Percentiles rank a stretch among this genome's conserved stretches.
Conservation (phyloP, 2,797 vertebrate species). For the Serranus cabrilla region DNA sequence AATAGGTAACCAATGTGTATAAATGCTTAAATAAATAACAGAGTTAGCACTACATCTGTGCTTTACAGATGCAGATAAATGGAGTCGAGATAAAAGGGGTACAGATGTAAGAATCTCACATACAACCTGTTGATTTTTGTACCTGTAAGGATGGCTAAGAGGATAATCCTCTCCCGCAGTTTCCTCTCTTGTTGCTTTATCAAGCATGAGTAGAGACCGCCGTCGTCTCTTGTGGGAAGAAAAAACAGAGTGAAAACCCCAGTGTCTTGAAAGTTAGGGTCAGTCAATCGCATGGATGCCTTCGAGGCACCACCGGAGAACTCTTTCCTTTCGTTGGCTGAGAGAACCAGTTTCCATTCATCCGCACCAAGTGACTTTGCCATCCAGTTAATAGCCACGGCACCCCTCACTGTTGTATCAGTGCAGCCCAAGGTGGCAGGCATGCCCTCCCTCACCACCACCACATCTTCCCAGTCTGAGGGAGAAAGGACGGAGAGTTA, state of each 20-base stretch:
- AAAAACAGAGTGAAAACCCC: slow-evolving; percentile 80
- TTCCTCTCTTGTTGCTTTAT: slow-evolving; percentile 57
- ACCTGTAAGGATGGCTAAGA: slow-evolving; percentile 83
- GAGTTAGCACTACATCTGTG: not conserved
- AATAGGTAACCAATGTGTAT: not conserved
- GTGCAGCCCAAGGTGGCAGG: slow-evolving; percentile 74
- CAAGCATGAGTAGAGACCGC: slow-evolving; percentile 79
- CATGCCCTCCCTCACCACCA: slow-evolving; percentile 66
- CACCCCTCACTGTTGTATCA: slow-evolving; percentile 36
- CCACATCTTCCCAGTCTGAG: slow-evolving; percentile 76
- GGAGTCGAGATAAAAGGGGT: not conserved
- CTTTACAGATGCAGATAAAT: not conserved
- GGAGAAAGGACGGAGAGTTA: slow-evolving; percentile 10
- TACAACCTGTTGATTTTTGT: slow-evolving; percentile 22
- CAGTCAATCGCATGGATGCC: slow-evolving; percentile 60
- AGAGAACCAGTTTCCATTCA: slow-evolving; percentile 75
- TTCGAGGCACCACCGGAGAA: slow-evolving; percentile 52
- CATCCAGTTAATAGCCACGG: slow-evolving; percentile 75
- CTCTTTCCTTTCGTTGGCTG: slow-evolving; percentile 55
- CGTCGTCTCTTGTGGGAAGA: slow-evolving; percentile 58
- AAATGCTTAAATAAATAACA: not conserved
- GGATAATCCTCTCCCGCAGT: slow-evolving; percentile 68
- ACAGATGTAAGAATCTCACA: slow-evolving; percentile 1
- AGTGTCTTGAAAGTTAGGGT: slow-evolving; percentile 68
- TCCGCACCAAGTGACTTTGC: slow-evolving; percentile 40